A percentile compares a stretch with the other conserved stretches of the same genome.
Evolutionary conservation across 2,797 vertebrate species (phyloP).

Genomic region (Sciurus carolinensis): DNA sequence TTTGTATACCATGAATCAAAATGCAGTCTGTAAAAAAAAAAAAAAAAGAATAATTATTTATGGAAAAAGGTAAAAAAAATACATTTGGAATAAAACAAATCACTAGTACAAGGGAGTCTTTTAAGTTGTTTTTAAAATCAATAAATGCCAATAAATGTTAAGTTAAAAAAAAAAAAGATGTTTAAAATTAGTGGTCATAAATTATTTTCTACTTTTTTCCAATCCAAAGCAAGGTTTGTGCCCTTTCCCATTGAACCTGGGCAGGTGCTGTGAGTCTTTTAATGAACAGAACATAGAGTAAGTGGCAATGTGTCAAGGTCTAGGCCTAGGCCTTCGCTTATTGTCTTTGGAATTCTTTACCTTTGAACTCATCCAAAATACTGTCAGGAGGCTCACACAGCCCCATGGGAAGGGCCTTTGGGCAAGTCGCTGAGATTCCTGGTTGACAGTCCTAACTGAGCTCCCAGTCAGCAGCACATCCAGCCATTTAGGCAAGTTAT

Average conservation of each 20-base stretch:
- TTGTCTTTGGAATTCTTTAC: not conserved
- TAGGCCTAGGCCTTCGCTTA: not conserved
- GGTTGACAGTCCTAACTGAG: not conserved
- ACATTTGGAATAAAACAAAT: too few species aligned
- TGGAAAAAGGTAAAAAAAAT: too few species aligned
- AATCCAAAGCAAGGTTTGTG: accelerated
- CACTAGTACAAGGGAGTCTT: too few species aligned
- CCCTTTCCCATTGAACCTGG: not conserved
- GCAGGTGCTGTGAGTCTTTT: not conserved
- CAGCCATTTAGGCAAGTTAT: too few species aligned
- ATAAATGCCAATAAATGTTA: too few species aligned
- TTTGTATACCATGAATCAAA: too few species aligned
- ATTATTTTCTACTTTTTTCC: not conserved
- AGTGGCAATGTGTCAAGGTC: not conserved
- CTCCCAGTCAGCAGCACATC: not conserved
- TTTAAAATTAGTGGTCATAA: not conserved
- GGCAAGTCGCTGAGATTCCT: not conserved
- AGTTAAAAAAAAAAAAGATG: too few species aligned
- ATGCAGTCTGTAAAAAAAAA: too few species aligned
- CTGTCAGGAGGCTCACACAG: not conserved
- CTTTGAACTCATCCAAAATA: not conserved
- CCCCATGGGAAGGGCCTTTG: not conserved
- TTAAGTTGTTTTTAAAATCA: too few species aligned
- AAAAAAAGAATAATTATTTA: too few species aligned
- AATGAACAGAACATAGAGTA: not conserved